A percentile compares a stretch with the other conserved stretches of the same genome.
Evolutionary conservation across 1,140 invertebrate species (phyloP).

Genomic region (Odontomachus brunneus): DNA sequence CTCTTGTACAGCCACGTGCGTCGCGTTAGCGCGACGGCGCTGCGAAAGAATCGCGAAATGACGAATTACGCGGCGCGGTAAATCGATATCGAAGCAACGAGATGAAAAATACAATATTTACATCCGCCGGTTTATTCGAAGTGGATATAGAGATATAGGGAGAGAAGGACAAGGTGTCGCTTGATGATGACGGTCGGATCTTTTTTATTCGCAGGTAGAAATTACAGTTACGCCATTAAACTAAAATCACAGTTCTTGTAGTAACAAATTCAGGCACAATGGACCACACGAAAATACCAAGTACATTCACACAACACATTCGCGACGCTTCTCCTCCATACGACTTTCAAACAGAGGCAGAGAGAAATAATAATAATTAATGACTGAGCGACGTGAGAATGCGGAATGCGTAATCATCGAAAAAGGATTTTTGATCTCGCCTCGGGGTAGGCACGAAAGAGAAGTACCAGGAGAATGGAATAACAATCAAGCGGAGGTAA

Average conservation of each 20-base stretch:
- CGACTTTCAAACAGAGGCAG: neutral
- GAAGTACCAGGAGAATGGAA: neutral
- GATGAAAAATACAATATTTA: no score
- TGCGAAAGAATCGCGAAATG: neutral
- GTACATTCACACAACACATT: neutral
- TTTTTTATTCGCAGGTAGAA: neutral
- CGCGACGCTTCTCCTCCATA: neutral
- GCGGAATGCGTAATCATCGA: slow-evolving; percentile 1
- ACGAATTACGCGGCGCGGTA: no score
- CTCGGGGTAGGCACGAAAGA: neutral
- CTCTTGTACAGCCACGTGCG: neutral
- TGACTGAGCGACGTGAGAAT: neutral
- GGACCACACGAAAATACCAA: neutral
- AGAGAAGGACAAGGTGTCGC: no score
- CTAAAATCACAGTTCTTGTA: no score
- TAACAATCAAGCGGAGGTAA: slow-evolving; percentile 39
- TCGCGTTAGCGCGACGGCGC: neutral
- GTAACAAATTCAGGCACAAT: neutral
- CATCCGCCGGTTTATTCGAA: no score
- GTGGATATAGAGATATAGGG: no score
- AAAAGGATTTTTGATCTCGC: slow-evolving; percentile 21
- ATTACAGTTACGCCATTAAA: neutral
- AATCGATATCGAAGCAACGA: no score
- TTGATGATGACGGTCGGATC: neutral
- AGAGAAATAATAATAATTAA: slow-evolving; percentile 29